Evolutionary conservation across 2,888 invertebrate species (phyloP).

Genomic region (Parnassius orleans): DNA sequence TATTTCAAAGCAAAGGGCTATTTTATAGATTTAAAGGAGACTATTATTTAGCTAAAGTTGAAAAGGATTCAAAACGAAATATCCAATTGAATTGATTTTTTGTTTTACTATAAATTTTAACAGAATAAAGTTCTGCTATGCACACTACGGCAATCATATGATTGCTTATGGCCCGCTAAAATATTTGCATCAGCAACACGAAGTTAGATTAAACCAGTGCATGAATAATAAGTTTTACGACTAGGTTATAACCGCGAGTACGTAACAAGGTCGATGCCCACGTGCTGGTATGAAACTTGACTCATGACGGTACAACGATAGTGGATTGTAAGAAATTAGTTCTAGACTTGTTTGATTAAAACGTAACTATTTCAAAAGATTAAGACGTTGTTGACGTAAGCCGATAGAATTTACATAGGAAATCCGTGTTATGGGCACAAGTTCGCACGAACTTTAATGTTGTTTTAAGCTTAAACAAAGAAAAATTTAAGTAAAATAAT

Average conservation of each 20-base stretch:
- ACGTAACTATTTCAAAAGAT: too few relatives aligned
- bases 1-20: conserved; percentile 14
- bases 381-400: too few relatives aligned
- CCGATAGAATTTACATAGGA: too few relatives aligned
- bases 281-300: conserved; percentile 19
- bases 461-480: too few relatives aligned
- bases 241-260: conserved; percentile 18
- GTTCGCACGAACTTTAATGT: too few relatives aligned
- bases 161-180: conserved; percentile 4
- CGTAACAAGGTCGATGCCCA: conserved; percentile 24
- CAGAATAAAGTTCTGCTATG: not conserved
- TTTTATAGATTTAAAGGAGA: not conserved
- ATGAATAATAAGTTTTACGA: conserved; percentile 22
- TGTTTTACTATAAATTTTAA: not conserved
- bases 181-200: conserved; percentile 17
- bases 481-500: too few relatives aligned
- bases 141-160: not conserved
- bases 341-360: not conserved
- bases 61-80: not conserved
- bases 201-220: conserved; percentile 23
- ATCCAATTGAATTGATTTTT: not conserved
- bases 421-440: too few relatives aligned
- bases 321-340: conserved; percentile 1
- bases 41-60: conserved; percentile 2
- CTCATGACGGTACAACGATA: conserved; percentile 11